Evolutionary conservation across 2,113 vertebrate genomes (phyloP), one percentile per base, ranked within the genome.

Genomic region (Xyrauchen texanus): DNA sequence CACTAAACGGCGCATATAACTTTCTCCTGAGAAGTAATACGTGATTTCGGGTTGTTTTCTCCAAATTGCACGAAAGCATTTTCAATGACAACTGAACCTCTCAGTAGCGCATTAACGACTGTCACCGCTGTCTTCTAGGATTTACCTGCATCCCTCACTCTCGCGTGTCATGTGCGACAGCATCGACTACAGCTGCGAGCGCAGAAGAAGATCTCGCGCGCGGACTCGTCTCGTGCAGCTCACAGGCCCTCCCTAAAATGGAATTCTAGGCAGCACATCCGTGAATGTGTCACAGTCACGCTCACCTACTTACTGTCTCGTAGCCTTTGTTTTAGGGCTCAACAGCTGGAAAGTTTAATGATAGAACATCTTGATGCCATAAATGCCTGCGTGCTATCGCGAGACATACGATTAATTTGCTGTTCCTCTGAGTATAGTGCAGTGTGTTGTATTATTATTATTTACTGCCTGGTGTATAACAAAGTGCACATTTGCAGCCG

Each of bases 201-300:
- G 53, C n/a, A n/a, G n/a, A 53, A 69, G 68, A 51, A 34, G 15
- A n/a, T 75, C 52, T 44, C 70, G 16, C 15, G 77, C 46, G 57
- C 10, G 66, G 63, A 42, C 47, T 11, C 70, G 69, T 58, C 47
- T 64, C 52, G 51, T 51, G 58, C 72, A 42, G 53, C 61, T 60
- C 53, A 34, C 21, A 16, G 73, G 68, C 49, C 78, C 82, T 81
- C 68, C 78, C 82, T 70, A 60, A 77, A 84, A 81, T 84, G 78
- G 74, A 68, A 84, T 81, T 81, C 67, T 77, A 77, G 74, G 78
- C 62, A 76, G 73, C 68, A 52, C 68, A 60, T 46, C 57, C 34
- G 13, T 78, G 42, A 57, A 63, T 61, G 13, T 21, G 63, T 57
- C 65, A 58, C 66, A 60, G 63, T 57, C 65, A 58, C 66, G 49